Evolutionary conservation across 1,140 invertebrate genomes (phyloP).

Genomic region (Meloidogyne exigua): DNA sequence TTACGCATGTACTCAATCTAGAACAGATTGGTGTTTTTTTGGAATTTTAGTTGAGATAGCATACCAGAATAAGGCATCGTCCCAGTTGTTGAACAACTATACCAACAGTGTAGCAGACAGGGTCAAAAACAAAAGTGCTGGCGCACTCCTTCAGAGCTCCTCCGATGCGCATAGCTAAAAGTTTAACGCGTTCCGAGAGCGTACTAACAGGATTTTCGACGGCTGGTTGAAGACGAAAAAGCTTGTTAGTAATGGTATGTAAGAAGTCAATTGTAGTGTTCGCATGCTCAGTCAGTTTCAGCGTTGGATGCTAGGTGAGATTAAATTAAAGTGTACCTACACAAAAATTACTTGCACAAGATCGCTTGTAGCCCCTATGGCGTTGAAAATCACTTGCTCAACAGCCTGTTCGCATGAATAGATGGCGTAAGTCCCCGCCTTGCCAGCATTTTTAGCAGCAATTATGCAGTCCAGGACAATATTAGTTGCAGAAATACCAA

Average conservation of each 20-base stretch:
- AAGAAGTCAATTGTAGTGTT: conserved; percentile 37
- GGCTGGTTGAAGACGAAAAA: conserved; percentile 19
- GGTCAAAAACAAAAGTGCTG: conserved; percentile 33
- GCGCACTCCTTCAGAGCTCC: conserved; percentile 20
- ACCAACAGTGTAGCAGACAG: conserved; percentile 15
- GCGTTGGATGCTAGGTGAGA: conserved; percentile 26
- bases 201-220: conserved; percentile 25
- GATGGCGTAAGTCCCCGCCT: not conserved
- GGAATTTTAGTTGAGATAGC: conserved; percentile 4
- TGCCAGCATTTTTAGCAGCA: conserved; percentile 33
- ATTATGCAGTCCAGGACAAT: conserved; percentile 38
- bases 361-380: conserved; percentile 27
- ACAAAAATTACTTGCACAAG: conserved; percentile 28
- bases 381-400: conserved; percentile 26
- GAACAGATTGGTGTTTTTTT: not conserved
- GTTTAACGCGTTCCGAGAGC: conserved; percentile 25
- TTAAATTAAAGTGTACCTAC: not conserved
- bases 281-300: conserved; percentile 35
- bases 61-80: conserved; percentile 32
- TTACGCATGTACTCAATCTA: conserved; percentile 38
- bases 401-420: conserved; percentile 19
- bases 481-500: conserved; percentile 36
- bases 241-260: conserved; percentile 34
- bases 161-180: conserved; percentile 32
- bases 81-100: conserved; percentile 31